Conservation (phyloP, 2,113 vertebrate species). For the Opisthocomus hoazin region DNA sequence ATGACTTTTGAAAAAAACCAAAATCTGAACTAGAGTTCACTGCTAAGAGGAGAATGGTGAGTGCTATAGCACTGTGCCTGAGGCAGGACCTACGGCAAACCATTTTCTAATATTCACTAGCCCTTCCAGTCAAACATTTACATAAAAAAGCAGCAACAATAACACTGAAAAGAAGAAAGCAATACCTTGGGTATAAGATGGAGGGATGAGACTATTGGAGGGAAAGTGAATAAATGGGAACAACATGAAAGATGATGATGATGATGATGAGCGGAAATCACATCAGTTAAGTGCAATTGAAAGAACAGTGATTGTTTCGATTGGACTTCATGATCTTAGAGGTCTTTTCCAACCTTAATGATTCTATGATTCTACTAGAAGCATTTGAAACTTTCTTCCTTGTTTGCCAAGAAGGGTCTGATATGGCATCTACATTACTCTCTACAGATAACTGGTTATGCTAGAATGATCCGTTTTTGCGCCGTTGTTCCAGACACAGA, state of each 20-base stretch:
- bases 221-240: not conserved
- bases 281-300: not conserved
- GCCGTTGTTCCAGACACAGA: not conserved
- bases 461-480: not conserved
- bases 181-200: not conserved
- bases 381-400: not conserved
- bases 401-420: not conserved
- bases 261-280: not conserved
- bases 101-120: not conserved
- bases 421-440: not conserved
- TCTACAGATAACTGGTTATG: not conserved
- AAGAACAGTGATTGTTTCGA: not conserved
- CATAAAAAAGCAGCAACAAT: not conserved
- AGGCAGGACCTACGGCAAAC: not conserved
- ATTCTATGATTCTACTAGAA: too few species aligned
- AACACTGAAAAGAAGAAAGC: not conserved
- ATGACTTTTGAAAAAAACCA: not conserved
- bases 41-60: not conserved
- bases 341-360: too few species aligned
- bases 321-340: too few species aligned
- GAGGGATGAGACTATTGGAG: not conserved
- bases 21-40: not conserved
- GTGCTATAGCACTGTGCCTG: rapidly evolving
- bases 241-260: not conserved
- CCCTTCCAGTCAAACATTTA: not conserved